These are phyloP conservation scores for Ichneumoninae sp. DNA, from an alignment of 2,888 invertebrate genomes.

Conservation along the genomic window DNA sequence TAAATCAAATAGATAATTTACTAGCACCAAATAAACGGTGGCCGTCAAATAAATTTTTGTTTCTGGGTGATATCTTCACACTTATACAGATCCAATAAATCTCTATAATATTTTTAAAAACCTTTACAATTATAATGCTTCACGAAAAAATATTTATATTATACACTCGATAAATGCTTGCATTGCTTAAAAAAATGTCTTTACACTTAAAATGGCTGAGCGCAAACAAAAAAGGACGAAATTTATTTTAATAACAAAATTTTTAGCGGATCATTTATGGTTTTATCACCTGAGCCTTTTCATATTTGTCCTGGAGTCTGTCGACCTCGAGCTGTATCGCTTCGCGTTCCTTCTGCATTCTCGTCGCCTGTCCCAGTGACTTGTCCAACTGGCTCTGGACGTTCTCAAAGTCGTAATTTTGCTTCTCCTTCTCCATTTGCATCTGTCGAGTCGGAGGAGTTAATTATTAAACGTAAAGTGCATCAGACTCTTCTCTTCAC, in stretches of 20 bases:
- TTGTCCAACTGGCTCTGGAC: conserved; percentile 96
- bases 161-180: no score
- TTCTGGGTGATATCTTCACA: no score
- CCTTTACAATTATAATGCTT: no score
- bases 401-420: conserved; percentile 95
- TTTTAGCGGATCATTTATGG: neutral
- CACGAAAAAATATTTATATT: no score
- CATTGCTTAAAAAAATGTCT: no score
- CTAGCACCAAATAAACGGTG: no score
- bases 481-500: no score
- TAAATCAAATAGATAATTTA: no score
- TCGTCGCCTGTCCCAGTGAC: conserved; percentile 93
- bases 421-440: conserved; percentile 96
- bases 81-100: no score
- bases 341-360: conserved; percentile 96
- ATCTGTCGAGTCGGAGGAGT: conserved; percentile 84
- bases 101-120: no score
- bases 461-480: neutral
- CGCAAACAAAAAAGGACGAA: neutral
- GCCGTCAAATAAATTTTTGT: no score
- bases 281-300: conserved; percentile 92
- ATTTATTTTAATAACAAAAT: neutral
- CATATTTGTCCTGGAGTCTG: conserved; percentile 94
- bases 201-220: no score
- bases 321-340: conserved; percentile 93